Evolutionary conservation across 1,140 invertebrate species (phyloP), one percentile per base, ranked within the genome.

Genomic region (Panonychus citri): DNA sequence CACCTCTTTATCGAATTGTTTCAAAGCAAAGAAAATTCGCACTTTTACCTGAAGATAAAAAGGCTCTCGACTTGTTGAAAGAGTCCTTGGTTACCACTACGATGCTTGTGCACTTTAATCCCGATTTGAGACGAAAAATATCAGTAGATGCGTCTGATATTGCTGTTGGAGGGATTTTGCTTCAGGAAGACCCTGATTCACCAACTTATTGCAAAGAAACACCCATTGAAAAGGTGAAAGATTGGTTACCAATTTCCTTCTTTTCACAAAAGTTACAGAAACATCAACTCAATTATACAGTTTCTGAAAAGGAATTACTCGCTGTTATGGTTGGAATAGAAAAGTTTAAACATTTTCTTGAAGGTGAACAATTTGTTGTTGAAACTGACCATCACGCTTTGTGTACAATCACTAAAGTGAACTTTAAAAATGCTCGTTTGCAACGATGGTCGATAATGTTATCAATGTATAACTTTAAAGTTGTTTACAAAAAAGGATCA

Each of bases 301-400:
- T 25, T 24, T 19, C 46, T 8, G 55, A 56, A 3, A 27, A 30
- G n/a, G 55, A 56, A 37, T 10, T n/a, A 13, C n/a, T 56, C 12
- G 55, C 55, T 15, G 19, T 53, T 5, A 15, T 56, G 10, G 30
- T 34, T 21, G 25, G 51, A 10, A 27, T 56, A 3, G 15, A 53
- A 12, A 34, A 52, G 8, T 52, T 49, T 17, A 15, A 30, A 3
- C 27, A 21, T 37, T 56, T 24, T 27, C 43, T 56, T 24, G 37
- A 55, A 10, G 55, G 55, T 10, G n/a, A 30, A 39, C 26, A 13
- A 5, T 56, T 56, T 24, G 15, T 24, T 48, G 19, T 56, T 21
- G 21, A 27, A 4, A 51, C 46, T 24, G 55, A 56, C 25, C 55
- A 56, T 25, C n/a, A 24, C 12, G 55, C 55, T 19, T 3, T 56